Base-by-base conservation (phyloP, 2,797 vertebrate species). In the Danio kyathit region DNA sequence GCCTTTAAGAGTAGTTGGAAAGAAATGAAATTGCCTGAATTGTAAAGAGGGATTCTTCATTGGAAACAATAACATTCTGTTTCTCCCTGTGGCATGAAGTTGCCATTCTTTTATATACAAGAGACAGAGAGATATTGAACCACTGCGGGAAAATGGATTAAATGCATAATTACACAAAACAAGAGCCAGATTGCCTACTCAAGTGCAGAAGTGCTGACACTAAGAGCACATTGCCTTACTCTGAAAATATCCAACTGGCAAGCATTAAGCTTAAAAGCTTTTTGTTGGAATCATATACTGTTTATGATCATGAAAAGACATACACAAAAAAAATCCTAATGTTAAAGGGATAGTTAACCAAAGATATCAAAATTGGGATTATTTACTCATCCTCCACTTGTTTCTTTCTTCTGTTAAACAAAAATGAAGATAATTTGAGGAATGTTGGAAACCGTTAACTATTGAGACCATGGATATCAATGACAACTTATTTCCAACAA, bases 161-260 rank as follows among this genome's bases (percentile, higher is more conserved):
- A 89, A 89, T 66, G 90, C 89, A 91, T 92, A 90, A 92, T 90
- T 91, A 89, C 89, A 90, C 90, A 90, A 89, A 91, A 92, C 88
- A 85, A 87, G 85, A 90, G 89, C 89, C 90, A 90, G 92, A 90
- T 91, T 86, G 89, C 91, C 85, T 88, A 91, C 90, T 85, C 74
- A 66, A 88, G 86, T 83, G 83, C 79, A 88, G 88, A 88, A 95
- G 92, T 95, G 95, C 92, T 96, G 95, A 94, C 95, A 94, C 92
- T 91, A 93, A 88, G 88, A 89, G 80, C 16, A 29, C 88, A 92
- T 97, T 95, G 96, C 95, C 94, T 97, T 95, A 97, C 89, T 83
- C 88, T 91, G 84, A 90, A 97, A 96, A 95, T 93, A 97, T 96
- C 95, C 93, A 91, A 92, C 91, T 92, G 94, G 94, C 93, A 94